These are phyloP conservation scores for Melinaea menophilus DNA, from an alignment of 2,888 invertebrate species.

Conservation along the genomic window DNA sequence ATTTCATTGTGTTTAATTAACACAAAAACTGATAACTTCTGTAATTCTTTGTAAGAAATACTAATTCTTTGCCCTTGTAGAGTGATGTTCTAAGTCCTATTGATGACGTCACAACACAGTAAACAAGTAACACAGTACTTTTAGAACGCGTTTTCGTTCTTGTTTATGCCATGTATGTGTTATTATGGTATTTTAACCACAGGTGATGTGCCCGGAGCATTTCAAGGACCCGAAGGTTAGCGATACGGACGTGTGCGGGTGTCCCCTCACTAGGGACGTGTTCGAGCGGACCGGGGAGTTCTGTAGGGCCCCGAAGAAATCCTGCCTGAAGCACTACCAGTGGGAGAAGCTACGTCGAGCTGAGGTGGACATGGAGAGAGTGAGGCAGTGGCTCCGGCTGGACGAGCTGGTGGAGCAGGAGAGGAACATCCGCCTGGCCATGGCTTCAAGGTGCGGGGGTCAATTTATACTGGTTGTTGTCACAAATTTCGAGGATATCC, in stretches of 20 bases:
- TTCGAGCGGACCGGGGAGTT: constrained; percentile 92
- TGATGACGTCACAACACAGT: too few species aligned
- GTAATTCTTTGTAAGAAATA: too few species aligned
- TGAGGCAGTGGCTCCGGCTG: constrained; percentile 93
- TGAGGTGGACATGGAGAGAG: constrained; percentile 96
- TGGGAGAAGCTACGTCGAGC: constrained; percentile 97
- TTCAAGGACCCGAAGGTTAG: constrained; percentile 95
- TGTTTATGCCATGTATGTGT: too few species aligned
- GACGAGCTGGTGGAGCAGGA: constrained; percentile 97
- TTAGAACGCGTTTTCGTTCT: too few species aligned
- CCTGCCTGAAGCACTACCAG: constrained; percentile 93
- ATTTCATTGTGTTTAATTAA: too few species aligned
- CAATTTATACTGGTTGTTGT: too few species aligned
- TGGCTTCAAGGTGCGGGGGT: constrained; percentile 70
- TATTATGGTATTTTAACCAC: constrained; percentile 3
- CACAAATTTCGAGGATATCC: too few species aligned
- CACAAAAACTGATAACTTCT: too few species aligned
- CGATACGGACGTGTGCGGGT: constrained; percentile 94
- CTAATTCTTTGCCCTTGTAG: too few species aligned
- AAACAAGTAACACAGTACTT: too few species aligned
- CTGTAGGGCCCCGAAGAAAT: constrained; percentile 92
- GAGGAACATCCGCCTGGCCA: constrained; percentile 86
- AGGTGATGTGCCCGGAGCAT: constrained; percentile 97
- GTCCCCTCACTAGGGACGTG: constrained; percentile 90
- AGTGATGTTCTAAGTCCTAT: too few species aligned